phyloP scores from a whole-genome alignment of 2,113 vertebrate genomes.

The Nesogale talazaci region DNA sequence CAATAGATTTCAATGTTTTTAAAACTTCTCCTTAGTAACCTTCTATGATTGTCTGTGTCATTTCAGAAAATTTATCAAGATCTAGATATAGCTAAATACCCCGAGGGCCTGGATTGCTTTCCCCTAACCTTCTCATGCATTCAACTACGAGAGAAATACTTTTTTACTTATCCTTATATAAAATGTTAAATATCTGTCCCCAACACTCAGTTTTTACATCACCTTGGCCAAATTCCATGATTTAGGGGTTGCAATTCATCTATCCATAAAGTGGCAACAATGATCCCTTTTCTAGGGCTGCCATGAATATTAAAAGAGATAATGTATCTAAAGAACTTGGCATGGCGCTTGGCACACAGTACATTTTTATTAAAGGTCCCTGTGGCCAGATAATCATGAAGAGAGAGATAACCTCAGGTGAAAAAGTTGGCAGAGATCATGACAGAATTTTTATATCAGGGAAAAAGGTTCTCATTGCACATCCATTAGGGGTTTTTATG shows the following conservation, averaged over 20 bases:
- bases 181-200: not conserved
- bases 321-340: slow-evolving; percentile 22
- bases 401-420: not conserved
- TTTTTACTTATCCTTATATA: too few species aligned
- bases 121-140: too few species aligned
- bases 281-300: not conserved
- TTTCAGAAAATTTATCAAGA: too few species aligned
- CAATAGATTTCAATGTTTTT: too few species aligned
- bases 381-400: not conserved
- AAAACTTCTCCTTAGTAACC: too few species aligned
- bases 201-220: not conserved
- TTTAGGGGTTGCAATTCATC: slow-evolving; percentile 18
- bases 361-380: not conserved
- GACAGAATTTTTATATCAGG: not conserved
- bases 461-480: not conserved
- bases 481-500: not conserved
- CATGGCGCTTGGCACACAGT: not conserved
- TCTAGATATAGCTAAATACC: too few species aligned
- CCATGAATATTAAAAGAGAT: slow-evolving; percentile 43
- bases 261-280: not conserved
- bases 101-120: too few species aligned
- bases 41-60: too few species aligned
- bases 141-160: too few species aligned
- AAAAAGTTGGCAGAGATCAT: not conserved
- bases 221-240: not conserved